phyloP scores from a whole-genome alignment of 2,113 vertebrate genomes.

The Actenoides lindsayi region DNA sequence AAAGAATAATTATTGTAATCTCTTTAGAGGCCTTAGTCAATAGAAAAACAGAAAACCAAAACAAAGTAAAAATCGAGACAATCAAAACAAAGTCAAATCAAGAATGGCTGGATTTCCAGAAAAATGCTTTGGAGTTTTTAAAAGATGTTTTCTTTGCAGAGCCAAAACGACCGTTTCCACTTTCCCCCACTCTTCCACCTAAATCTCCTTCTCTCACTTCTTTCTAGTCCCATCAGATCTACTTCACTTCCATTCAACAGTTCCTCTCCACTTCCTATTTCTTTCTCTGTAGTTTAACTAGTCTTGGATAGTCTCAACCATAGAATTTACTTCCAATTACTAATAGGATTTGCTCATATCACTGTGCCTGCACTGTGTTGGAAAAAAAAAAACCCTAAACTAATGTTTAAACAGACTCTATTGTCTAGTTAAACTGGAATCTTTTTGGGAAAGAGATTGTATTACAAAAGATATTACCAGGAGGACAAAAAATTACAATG shows the following conservation, averaged over 20 bases:
- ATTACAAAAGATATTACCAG: neutral
- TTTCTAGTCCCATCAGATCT: neutral
- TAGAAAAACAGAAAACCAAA: neutral
- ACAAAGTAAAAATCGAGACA: no score
- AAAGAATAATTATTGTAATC: neutral
- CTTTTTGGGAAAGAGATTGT: neutral
- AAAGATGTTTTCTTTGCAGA: neutral
- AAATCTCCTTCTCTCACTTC: neutral
- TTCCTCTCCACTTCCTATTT: neutral
- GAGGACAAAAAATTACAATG: neutral
- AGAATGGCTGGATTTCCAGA: neutral
- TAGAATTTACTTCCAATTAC: neutral
- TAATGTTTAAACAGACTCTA: neutral
- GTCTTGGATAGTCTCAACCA: neutral
- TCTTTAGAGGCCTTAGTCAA: neutral
- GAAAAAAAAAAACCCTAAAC: neutral
- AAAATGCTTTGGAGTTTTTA: neutral
- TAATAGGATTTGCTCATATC: neutral
- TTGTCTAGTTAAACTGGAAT: neutral
- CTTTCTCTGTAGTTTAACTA: neutral
- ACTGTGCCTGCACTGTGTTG: neutral
- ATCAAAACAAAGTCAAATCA: neutral
- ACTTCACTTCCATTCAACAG: neutral
- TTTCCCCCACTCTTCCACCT: neutral
- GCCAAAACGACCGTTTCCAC: neutral